Conservation (phyloP, 2,113 vertebrate species). For the Psilopogon haemacephalus region DNA sequence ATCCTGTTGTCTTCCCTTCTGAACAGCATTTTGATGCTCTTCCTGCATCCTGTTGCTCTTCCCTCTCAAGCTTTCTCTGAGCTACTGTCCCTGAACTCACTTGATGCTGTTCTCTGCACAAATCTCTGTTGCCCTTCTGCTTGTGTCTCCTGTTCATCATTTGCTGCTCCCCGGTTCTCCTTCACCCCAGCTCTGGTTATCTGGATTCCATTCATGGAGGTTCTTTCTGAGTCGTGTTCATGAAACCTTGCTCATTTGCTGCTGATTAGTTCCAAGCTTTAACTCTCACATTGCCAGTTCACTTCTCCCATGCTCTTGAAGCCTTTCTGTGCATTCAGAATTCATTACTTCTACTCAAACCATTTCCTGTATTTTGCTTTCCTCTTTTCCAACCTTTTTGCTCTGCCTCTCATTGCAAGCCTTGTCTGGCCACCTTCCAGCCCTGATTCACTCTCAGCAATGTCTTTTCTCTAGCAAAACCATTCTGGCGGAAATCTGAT, state of each 20-base stretch:
- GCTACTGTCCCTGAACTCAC: neutral
- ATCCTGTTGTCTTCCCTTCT: neutral
- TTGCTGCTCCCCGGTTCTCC: neutral
- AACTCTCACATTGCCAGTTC: neutral
- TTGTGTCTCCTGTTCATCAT: neutral
- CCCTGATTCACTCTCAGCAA: neutral
- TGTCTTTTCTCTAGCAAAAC: neutral
- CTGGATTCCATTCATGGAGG: neutral
- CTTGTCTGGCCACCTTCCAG: neutral
- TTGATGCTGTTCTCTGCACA: neutral
- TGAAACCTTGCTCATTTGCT: conserved; percentile 30
- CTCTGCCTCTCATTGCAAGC: neutral
- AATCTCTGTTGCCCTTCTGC: neutral
- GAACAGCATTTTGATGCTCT: neutral
- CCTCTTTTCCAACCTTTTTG: neutral
- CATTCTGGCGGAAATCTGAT: neutral
- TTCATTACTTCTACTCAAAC: neutral
- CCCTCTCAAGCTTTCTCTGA: neutral
- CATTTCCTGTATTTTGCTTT: neutral
- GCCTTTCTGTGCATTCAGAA: neutral
- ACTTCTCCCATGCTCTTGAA: neutral
- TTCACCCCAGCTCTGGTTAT: conserved; percentile 24
- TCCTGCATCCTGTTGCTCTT: neutral
- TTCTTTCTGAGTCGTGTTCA: conserved; percentile 1
- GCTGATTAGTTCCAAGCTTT: conserved; percentile 30